Base-by-base conservation (phyloP, 2,797 vertebrate genomes). In the Sebastes trivittatus region DNA sequence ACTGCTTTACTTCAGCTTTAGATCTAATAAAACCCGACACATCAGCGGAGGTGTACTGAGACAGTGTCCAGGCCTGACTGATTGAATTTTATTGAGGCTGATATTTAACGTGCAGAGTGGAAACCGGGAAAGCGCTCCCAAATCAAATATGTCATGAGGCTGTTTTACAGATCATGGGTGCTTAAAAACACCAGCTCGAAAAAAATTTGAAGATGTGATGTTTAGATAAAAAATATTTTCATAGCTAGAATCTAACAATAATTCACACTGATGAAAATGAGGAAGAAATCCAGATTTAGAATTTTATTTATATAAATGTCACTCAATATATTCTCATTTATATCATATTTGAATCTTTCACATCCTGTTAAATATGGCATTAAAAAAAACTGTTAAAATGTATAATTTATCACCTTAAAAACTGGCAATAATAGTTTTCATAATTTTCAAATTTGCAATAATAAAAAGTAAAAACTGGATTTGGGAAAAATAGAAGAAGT, bases 1-100 rank as follows among this genome's bases (percentile, higher is more conserved):
- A 67, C 73, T 78, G 67, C 80, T 80, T 78, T 59, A 62, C 68
- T 74, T 84, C 79, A 80, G 68, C 65, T 30, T 27, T 36, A 2
- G 29, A 30, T 77, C 61, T 71, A 84, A 88, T 84, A 78, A 81
- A 91, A 85, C 13, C 32, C 7, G 4, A 78, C 79, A 85, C 34
- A 76, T 77, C 60, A 71, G 66, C 66, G 27, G 74, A 89, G 79
- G 83, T 82, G 80, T 23, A 27, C 61, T 25, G 75, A 90, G 84
- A 94, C 77, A 63, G 20, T 63, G 74, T 86, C 86, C 94, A 92
- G 89, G 87, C 87, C 74, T 64, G 3, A 66, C 68, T 82, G 75
- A 89, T 88, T 90, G 60, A 76, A 80, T 89, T 93, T 83, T 64
- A 91, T 78, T 65, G 59, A 79, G 78, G 52, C 81, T 83, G 82